phyloP scores from a whole-genome alignment of 2,888 invertebrate genomes.

The Perizoma flavofasciatum region DNA sequence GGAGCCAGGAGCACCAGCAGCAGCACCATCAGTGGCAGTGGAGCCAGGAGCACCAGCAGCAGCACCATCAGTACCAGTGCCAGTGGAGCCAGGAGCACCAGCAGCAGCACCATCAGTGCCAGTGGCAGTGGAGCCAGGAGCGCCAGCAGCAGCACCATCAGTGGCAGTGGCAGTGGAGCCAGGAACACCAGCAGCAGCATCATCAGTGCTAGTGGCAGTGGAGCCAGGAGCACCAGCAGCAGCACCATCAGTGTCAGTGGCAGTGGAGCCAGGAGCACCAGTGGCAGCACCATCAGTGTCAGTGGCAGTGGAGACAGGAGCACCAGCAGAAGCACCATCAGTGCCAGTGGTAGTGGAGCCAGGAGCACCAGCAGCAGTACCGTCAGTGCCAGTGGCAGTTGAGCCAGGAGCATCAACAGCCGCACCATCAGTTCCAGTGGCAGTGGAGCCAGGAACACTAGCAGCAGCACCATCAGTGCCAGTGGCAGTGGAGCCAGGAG shows the following conservation, averaged over 20 bases:
- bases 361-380: neutral
- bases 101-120: neutral
- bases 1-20: neutral
- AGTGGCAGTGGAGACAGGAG: neutral
- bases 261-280: neutral
- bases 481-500: constrained; percentile 8
- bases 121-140: constrained; percentile 4
- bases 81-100: constrained; percentile 1
- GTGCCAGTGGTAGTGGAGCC: constrained; percentile 1
- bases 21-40: neutral
- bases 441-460: constrained; percentile 11
- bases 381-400: neutral
- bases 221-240: neutral
- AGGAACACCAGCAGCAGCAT: constrained; percentile 2
- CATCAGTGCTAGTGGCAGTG: constrained; percentile 2
- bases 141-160: constrained; percentile 2
- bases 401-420: constrained; percentile 3
- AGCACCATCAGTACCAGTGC: neutral
- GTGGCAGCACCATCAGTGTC: constrained; percentile 13
- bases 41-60: constrained; percentile 13
- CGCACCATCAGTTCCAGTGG: constrained; percentile 1
- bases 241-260: neutral
- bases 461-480: constrained; percentile 4
- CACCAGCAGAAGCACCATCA: constrained; percentile 4
- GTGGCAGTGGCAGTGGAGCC: constrained; percentile 2